These are phyloP conservation scores for Gopherus evgoodei DNA, from an alignment of 2,113 vertebrate genomes.

Conservation along the genomic window DNA sequence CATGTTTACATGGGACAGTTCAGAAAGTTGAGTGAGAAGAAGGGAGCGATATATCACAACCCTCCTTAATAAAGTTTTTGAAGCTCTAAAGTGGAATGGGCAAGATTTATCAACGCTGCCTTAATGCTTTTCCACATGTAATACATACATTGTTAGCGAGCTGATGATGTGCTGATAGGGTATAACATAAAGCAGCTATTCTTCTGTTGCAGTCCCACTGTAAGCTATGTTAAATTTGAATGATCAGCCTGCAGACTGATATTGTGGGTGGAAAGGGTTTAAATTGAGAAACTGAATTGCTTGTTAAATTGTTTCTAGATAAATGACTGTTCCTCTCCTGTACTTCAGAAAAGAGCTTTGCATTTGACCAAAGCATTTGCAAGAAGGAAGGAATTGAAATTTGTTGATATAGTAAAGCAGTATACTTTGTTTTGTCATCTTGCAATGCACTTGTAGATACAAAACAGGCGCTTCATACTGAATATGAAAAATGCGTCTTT, in stretches of 20 bases:
- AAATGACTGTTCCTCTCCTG: neutral
- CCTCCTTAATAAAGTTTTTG: neutral
- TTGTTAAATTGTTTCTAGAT: neutral
- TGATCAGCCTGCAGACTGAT: slow-evolving; percentile 19
- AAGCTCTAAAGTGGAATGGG: neutral
- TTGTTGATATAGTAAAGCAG: neutral
- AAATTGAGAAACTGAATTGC: slow-evolving; percentile 4
- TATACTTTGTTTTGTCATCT: neutral
- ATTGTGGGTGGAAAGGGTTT: neutral
- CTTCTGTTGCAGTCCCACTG: neutral
- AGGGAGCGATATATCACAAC: neutral
- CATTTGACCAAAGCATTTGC: neutral
- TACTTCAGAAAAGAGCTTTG: neutral
- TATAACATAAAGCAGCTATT: slow-evolving; percentile 38
- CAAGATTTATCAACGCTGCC: neutral
- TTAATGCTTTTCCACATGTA: neutral
- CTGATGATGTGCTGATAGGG: slow-evolving; percentile 18
- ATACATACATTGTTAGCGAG: neutral
- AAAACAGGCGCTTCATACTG: neutral
- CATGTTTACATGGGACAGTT: neutral
- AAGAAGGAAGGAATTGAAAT: slow-evolving; percentile 11
- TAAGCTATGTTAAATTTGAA: slow-evolving; percentile 41
- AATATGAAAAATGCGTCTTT: slow-evolving; percentile 7
- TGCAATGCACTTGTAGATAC: neutral
- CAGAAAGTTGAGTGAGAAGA: neutral